Percentiles rank a stretch among this genome's conserved stretches.
phyloP scores from a whole-genome alignment of 2,797 vertebrate species.

The Coregonus suidteri region DNA sequence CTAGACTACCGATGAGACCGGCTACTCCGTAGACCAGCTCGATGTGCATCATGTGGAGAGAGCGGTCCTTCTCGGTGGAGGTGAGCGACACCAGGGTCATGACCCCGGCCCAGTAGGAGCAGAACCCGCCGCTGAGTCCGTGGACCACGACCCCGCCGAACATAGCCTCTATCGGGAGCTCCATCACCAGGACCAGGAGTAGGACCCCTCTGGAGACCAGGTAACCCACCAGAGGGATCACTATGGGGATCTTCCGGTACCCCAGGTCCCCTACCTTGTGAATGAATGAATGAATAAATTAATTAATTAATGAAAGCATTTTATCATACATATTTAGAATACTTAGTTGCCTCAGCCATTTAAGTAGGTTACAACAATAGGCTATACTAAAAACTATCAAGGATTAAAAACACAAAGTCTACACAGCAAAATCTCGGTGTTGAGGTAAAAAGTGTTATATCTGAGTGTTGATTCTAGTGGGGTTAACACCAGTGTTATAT shows the following conservation, averaged over 20 bases:
- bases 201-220: slow-evolving; percentile 77
- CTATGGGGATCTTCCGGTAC: slow-evolving; percentile 82
- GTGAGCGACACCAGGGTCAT: slow-evolving; percentile 85
- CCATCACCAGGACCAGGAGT: slow-evolving; percentile 77
- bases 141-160: slow-evolving; percentile 79
- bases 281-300: slow-evolving; percentile 18
- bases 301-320: no score
- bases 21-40: slow-evolving; percentile 85
- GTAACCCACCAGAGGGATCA: slow-evolving; percentile 83
- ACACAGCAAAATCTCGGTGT: no score
- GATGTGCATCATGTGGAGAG: slow-evolving; percentile 80
- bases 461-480: no score
- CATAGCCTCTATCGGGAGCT: slow-evolving; percentile 83
- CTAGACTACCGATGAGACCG: slow-evolving; percentile 87
- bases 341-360: no score
- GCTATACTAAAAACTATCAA: no score
- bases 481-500: no score
- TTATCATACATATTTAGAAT: no score
- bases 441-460: no score
- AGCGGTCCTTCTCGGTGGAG: slow-evolving; percentile 74
- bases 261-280: slow-evolving; percentile 82
- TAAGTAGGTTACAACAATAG: no score
- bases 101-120: slow-evolving; percentile 84
- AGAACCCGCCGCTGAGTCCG: slow-evolving; percentile 84
- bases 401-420: no score